Base-by-base conservation (phyloP, 2,797 vertebrate genomes). In the Oceanodroma leucorhoa region DNA sequence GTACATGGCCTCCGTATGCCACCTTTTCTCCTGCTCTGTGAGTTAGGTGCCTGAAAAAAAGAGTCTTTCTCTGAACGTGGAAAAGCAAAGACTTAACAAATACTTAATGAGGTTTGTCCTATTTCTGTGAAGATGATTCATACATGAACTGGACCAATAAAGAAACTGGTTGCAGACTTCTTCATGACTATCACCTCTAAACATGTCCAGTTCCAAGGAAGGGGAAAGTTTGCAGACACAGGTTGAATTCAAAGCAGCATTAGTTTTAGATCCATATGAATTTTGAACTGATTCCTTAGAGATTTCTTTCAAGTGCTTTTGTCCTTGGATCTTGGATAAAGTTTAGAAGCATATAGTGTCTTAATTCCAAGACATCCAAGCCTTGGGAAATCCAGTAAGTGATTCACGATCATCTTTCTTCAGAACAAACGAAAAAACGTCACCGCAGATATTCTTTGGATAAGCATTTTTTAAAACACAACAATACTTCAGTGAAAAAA, bases 21-120 rank as follows among this genome's bases (percentile, higher is more conserved):
- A 70, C 2, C 0, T 6, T 60, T 91, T 38, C 24, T 32, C 36
- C 26, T 77, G 30, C 41, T 66, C 41, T 61, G 24, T 0, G 0
- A 79, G 24, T 19, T 40, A 67, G 20, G 3, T 15, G 5, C 5
- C 11, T 66, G n/a, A 14, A 77, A 65, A 58, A 61, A 40, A 66
- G 17, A 10, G 27, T 23, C 41, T 64, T 64, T 50, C 36, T 73
- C 41, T 43, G n/a, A 87, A 72, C 0, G 5, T 36, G 24, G 26
- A 69, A 82, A 77, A 89, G 5, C 17, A 71, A 78, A 70, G 26
- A 50, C 24, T 17, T 8, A 32, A 23, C 23, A 91, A 87, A 46
- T 15, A 41, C 55, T 24, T 32, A 11, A 29, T 18, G 17, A 30
- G 20, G 13, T 46, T 60, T 89, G 13, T 46, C 21, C 34, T 53